Percentiles rank a stretch among this genome's conserved stretches.
phyloP scores from a whole-genome alignment of 2,888 invertebrate species.

The Tachina grossa region DNA sequence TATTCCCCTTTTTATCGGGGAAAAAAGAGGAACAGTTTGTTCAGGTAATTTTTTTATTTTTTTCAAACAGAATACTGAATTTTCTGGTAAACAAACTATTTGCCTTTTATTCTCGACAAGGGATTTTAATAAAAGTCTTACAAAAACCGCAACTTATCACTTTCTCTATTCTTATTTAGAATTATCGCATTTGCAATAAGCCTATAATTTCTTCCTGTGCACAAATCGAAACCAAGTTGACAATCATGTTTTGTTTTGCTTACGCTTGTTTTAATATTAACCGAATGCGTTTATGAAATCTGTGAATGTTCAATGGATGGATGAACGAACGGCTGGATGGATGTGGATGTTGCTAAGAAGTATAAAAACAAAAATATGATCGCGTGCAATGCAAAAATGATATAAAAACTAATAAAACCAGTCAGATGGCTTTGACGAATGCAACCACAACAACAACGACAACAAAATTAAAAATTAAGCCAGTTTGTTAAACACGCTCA shows the following conservation, averaged over 20 bases:
- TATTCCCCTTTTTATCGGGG: too few species aligned
- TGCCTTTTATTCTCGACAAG: too few species aligned
- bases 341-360: constrained; percentile 38
- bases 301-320: constrained; percentile 27
- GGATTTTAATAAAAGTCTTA: too few species aligned
- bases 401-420: constrained; percentile 44
- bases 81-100: too few species aligned
- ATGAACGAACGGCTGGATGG: constrained; percentile 37
- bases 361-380: constrained; percentile 56
- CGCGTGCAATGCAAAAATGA: constrained; percentile 54
- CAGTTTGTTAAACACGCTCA: constrained; percentile 58
- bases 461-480: neutral
- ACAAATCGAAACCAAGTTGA: constrained; percentile 50
- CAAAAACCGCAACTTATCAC: too few species aligned
- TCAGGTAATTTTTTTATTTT: too few species aligned
- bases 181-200: too few species aligned
- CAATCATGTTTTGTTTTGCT: constrained; percentile 60
- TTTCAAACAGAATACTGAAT: too few species aligned
- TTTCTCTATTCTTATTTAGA: too few species aligned
- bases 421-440: constrained; percentile 56
- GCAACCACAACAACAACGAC: neutral
- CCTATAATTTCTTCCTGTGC: constrained; percentile 28
- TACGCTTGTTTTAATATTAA: constrained; percentile 18
- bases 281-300: constrained; percentile 17
- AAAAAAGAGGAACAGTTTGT: too few species aligned